phyloP scores from a whole-genome alignment of 2,797 vertebrate genomes.

The Myripristis jacobus region DNA sequence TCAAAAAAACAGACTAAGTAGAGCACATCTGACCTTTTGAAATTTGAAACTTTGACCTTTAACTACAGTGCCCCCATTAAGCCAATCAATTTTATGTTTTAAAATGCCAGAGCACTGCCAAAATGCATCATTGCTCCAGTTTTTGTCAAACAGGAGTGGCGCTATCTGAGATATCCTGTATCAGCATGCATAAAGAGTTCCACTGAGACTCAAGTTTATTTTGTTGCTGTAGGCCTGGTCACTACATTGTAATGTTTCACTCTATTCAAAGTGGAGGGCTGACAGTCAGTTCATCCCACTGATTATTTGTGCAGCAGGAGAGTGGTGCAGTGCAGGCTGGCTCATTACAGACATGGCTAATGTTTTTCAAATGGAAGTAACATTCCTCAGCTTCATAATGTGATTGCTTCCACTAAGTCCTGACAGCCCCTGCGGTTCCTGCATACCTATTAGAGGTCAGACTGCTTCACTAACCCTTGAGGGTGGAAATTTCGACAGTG shows the following conservation, averaged over 20 bases:
- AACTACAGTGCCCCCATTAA: no score
- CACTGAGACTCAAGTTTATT: no score
- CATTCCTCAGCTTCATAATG: constrained; percentile 78
- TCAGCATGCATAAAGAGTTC: no score
- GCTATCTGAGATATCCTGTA: no score
- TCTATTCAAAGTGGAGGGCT: not conserved
- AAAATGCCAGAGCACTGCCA: no score
- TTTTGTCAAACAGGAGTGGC: no score
- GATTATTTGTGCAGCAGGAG: not conserved
- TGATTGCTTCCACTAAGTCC: constrained; percentile 77
- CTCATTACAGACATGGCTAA: constrained; percentile 45
- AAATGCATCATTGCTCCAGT: no score
- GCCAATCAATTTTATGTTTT: no score
- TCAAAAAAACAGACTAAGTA: no score
- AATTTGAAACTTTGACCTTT: no score
- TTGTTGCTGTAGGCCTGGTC: no score
- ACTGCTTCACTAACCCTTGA: constrained; percentile 53
- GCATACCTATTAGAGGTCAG: constrained; percentile 74
- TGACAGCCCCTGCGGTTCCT: constrained; percentile 74
- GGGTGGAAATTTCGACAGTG: constrained; percentile 47
- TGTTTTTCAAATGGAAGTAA: constrained; percentile 72
- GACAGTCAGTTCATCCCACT: constrained; percentile 3
- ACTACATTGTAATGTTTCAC: not conserved
- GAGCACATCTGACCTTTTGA: no score
- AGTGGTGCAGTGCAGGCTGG: constrained; percentile 3